phyloP scores from a whole-genome alignment of 64 coral and sea anemone genomes.

The Trachythela sp. region DNA sequence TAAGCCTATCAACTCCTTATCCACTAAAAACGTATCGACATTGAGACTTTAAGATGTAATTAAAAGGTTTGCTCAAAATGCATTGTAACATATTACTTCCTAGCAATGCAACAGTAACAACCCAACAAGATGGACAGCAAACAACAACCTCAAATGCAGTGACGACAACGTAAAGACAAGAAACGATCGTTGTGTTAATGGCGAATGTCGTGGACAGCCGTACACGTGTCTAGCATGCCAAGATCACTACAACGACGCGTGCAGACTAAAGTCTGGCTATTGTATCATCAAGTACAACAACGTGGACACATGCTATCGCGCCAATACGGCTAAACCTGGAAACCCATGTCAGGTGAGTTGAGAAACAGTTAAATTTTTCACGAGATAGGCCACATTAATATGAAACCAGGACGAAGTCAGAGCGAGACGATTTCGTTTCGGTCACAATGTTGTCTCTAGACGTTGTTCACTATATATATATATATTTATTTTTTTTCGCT shows the following conservation, averaged over 20 bases:
- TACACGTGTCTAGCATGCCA: conserved; percentile 53
- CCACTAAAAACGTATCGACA: not conserved
- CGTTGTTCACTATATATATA: too few relatives aligned
- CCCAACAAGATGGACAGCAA: conserved; percentile 35
- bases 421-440: too few relatives aligned
- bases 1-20: too few relatives aligned
- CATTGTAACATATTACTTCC: not conserved
- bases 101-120: conserved; percentile 32
- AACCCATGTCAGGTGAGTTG: conserved; percentile 64
- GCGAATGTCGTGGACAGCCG: conserved; percentile 43
- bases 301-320: conserved; percentile 54
- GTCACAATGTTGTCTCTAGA: too few relatives aligned
- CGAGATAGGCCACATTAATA: too few relatives aligned
- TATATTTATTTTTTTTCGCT: too few relatives aligned
- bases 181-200: conserved; percentile 46
- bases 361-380: not conserved
- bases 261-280: conserved; percentile 49
- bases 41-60: not conserved
- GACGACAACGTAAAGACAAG: not conserved
- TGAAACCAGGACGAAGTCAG: too few relatives aligned
- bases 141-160: conserved; percentile 33
- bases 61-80: too few relatives aligned
- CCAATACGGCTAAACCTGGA: conserved; percentile 58
- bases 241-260: conserved; percentile 2
- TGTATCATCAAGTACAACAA: conserved; percentile 59